These are phyloP conservation scores for Ylistrum balloti DNA, from an alignment of 1,140 invertebrate genomes.

Conservation along the genomic window DNA sequence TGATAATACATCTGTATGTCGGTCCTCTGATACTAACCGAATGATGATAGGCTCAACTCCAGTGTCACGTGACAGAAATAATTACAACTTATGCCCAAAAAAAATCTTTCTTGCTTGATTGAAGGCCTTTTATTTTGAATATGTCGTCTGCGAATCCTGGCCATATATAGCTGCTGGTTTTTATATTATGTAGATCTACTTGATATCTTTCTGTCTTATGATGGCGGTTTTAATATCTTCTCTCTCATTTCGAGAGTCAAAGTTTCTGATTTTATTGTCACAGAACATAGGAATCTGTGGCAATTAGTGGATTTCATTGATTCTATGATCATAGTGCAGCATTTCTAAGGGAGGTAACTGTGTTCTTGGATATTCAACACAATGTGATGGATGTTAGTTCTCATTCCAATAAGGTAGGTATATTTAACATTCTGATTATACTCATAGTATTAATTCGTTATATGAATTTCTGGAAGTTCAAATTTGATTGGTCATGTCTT, in stretches of 20 bases:
- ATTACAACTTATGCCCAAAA: slow-evolving; percentile 35
- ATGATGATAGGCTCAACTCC: neutral
- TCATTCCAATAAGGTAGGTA: neutral
- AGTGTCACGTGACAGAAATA: neutral
- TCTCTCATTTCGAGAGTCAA: neutral
- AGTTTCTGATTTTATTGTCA: slow-evolving; percentile 8
- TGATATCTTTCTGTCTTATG: neutral
- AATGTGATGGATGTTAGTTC: neutral
- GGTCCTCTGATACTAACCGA: neutral
- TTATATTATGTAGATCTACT: neutral
- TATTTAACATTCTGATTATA: neutral
- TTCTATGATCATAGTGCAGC: neutral
- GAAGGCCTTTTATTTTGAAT: slow-evolving; percentile 20
- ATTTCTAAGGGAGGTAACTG: neutral
- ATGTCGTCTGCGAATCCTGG: slow-evolving; percentile 24
- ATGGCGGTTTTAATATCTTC: neutral
- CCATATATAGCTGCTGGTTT: neutral
- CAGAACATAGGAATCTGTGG: neutral
- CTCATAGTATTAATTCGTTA: too few relatives aligned
- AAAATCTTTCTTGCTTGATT: slow-evolving; percentile 37
- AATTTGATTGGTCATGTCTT: neutral
- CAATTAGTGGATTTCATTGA: slow-evolving; percentile 16
- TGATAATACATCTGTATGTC: slow-evolving; percentile 6
- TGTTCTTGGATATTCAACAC: neutral
- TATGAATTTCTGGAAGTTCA: neutral